These are phyloP conservation scores for Corythornis madagascariensis DNA, from an alignment of 2,113 vertebrate species.

Conservation along the genomic window DNA sequence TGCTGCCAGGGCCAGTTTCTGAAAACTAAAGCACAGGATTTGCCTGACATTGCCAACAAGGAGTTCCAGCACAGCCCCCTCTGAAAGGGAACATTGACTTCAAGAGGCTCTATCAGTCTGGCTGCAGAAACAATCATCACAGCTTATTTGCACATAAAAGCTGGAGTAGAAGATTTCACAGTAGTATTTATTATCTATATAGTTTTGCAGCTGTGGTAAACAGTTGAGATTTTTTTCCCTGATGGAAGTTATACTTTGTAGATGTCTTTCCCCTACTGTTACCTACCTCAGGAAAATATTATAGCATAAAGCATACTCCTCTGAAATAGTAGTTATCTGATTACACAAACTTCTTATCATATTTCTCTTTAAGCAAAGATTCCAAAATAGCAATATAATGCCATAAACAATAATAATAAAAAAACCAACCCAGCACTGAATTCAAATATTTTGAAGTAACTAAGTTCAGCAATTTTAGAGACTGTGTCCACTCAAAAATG, in stretches of 20 bases:
- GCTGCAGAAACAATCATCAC: background rate
- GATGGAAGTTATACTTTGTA: background rate
- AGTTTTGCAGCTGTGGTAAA: background rate
- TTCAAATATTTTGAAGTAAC: background rate
- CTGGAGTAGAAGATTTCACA: background rate
- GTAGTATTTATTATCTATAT: background rate
- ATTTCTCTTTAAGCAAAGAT: background rate
- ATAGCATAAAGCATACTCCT: background rate
- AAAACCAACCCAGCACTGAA: background rate
- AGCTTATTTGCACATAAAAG: background rate
- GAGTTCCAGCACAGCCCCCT: background rate
- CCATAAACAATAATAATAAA: background rate
- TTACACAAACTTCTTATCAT: background rate
- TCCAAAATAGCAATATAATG: background rate
- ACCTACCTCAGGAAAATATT: background rate
- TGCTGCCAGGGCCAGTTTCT: background rate
- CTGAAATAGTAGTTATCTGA: background rate
- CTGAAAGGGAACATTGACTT: background rate
- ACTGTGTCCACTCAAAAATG: background rate
- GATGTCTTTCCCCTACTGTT: background rate
- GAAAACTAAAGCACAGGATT: background rate
- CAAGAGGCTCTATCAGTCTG: background rate
- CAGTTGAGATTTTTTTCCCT: background rate
- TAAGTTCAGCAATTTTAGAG: background rate
- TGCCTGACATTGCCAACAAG: rapidly evolving